Percentiles rank a stretch among this genome's conserved stretches.
Evolutionary conservation across 2,797 vertebrate species (phyloP).

Genomic region (Mastacembelus armatus): DNA sequence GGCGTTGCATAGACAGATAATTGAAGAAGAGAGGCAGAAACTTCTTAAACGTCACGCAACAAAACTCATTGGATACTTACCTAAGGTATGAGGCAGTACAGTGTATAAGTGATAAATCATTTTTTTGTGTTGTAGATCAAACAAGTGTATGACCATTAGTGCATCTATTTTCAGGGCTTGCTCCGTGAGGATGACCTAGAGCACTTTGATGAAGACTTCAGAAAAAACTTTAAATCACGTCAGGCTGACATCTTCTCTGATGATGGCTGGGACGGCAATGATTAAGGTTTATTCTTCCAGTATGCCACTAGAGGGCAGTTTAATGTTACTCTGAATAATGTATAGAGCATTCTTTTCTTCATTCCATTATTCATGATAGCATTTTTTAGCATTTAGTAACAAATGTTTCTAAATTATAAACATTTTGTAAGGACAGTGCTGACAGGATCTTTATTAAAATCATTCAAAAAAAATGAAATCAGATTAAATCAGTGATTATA

Average conservation of each 20-base stretch:
- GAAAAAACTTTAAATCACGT: slow-evolving; percentile 83
- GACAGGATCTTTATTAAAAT: slow-evolving; percentile 12
- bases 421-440: slow-evolving; percentile 30
- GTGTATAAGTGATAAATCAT: neutral
- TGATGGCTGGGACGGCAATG: slow-evolving; percentile 72
- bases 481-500: slow-evolving; percentile 8
- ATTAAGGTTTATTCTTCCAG: slow-evolving; percentile 11
- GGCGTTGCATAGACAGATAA: slow-evolving; percentile 80
- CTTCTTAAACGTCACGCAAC: slow-evolving; percentile 91
- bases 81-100: slow-evolving; percentile 87
- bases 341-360: neutral
- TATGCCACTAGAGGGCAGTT: slow-evolving; percentile 80
- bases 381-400: slow-evolving; percentile 2
- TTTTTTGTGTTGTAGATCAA: neutral
- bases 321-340: neutral
- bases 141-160: slow-evolving; percentile 9
- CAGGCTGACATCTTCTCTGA: slow-evolving; percentile 66
- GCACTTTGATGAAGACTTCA: slow-evolving; percentile 92
- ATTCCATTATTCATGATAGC: neutral
- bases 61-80: slow-evolving; percentile 91
- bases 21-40: slow-evolving; percentile 93
- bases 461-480: neutral
- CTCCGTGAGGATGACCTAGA: slow-evolving; percentile 89
- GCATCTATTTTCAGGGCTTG: slow-evolving; percentile 84
- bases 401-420: neutral